A percentile compares a stretch with the other conserved stretches of the same genome.
Conservation (phyloP, 2,888 invertebrate genomes). For the Dryocosmus kuriphilus region DNA sequence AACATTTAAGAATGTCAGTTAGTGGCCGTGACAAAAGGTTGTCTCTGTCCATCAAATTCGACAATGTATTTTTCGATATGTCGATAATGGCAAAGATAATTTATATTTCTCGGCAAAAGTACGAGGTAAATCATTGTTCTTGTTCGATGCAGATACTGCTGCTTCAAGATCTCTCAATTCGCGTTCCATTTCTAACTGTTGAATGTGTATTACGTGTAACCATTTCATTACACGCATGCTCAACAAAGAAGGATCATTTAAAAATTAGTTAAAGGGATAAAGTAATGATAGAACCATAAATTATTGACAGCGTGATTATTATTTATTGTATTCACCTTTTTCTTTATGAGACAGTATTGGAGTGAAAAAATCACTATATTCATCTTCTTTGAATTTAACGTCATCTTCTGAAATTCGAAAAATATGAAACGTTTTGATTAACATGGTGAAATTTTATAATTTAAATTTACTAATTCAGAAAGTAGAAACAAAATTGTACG, state of each 20-base stretch:
- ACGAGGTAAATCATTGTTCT: neutral
- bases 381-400: too few species aligned
- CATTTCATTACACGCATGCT: neutral
- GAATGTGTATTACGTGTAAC: neutral
- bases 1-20: neutral
- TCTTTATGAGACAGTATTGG: too few species aligned
- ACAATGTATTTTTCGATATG: too few species aligned
- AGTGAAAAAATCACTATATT: too few species aligned
- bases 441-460: too few species aligned
- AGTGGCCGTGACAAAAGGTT: neutral
- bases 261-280: neutral
- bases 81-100: neutral
- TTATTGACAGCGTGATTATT: neutral
- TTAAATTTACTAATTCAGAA: too few species aligned
- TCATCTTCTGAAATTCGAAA: too few species aligned
- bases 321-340: too few species aligned
- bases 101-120: constrained; percentile 2
- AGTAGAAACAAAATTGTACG: too few species aligned
- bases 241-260: neutral
- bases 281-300: neutral
- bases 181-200: neutral
- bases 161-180: neutral
- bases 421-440: too few species aligned
- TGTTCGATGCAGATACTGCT: neutral
- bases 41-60: neutral